Evolutionary conservation across 2,888 invertebrate genomes (phyloP), one percentile per base, ranked within the genome.

Genomic region (Scrobipalpa atriplicella): DNA sequence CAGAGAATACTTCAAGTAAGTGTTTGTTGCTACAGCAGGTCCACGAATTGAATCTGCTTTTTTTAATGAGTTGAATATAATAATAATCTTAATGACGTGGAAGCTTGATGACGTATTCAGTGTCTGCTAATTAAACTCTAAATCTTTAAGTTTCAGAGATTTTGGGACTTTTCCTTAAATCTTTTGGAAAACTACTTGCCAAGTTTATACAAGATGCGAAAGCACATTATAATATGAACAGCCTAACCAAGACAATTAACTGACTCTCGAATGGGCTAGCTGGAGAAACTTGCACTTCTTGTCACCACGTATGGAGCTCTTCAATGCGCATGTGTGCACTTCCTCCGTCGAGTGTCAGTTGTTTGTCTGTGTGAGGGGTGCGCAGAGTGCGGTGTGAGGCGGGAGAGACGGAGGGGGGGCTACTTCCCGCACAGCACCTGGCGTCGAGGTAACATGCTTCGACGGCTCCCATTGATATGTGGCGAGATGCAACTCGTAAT

Each of bases 371-470:
- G 80, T 80, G 80, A 75, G 77, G 70, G 70, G 36, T 58, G n/a
- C 38, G 58, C 6, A 68, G 74, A 68, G 77, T 71, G 74, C 70
- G 68, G 69, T 66, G 72, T 71, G 70, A 69, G 62, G 67, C 41
- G 71, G 64, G 69, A 67, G 70, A 69, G 62, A 66, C 39, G 71
- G 64, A 69, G 68, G 75, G 73, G 78, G 80, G 77, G 75, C 71
- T 66, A 88, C 90, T 87, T 90, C 92, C 90, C 90, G 92, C 87
- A 82, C 85, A 90, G 90, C 92, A 92, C 92, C 92, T 92, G 92
- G 92, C 90, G 89, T 80, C 77, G 86, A 85, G 89, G 87, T 83
- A 87, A 86, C 87, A 82, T 83, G 79, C 75, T 78, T 83, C 86
- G 83, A 85, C 84, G 84, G 85, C 86, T 87, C 86, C 79, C 87